A percentile compares a stretch with the other conserved stretches of the same genome.
phyloP scores from a whole-genome alignment of 2,888 invertebrate genomes.

The Scaptomyza reducta region DNA sequence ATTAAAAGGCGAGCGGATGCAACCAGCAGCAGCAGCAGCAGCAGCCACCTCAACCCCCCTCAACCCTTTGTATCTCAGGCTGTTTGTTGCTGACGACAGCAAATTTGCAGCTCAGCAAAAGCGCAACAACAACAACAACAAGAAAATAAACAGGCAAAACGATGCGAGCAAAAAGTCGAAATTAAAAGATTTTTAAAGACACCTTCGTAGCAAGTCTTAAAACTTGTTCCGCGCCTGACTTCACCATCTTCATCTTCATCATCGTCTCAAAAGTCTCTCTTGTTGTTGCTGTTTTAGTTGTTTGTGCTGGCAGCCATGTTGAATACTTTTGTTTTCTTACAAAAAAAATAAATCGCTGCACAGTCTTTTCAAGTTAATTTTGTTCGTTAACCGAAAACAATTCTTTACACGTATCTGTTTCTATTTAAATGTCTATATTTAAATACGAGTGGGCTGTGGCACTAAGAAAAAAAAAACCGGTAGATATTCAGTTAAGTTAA shows the following conservation, averaged over 20 bases:
- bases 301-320: conserved; percentile 77
- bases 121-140: conserved; percentile 18
- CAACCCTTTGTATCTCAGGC: not conserved
- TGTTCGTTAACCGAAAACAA: conserved; percentile 28
- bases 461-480: conserved; percentile 30
- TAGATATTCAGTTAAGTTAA: conserved; percentile 18
- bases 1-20: conserved; percentile 83
- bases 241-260: conserved; percentile 63
- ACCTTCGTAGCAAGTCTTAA: conserved; percentile 79
- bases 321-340: conserved; percentile 76
- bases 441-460: conserved; percentile 27
- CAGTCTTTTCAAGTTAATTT: conserved; percentile 61
- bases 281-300: conserved; percentile 29
- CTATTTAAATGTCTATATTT: conserved; percentile 39
- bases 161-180: conserved; percentile 63
- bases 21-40: conserved; percentile 36
- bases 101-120: conserved; percentile 72
- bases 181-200: conserved; percentile 81
- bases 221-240: conserved; percentile 75
- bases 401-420: conserved; percentile 22
- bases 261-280: conserved; percentile 36
- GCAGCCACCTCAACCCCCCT: not conserved
- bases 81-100: conserved; percentile 64
- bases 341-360: conserved; percentile 48
- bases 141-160: not conserved